Evolutionary conservation across 2,888 invertebrate genomes (phyloP).

Genomic region (Lepeophtheirus nordmannii): DNA sequence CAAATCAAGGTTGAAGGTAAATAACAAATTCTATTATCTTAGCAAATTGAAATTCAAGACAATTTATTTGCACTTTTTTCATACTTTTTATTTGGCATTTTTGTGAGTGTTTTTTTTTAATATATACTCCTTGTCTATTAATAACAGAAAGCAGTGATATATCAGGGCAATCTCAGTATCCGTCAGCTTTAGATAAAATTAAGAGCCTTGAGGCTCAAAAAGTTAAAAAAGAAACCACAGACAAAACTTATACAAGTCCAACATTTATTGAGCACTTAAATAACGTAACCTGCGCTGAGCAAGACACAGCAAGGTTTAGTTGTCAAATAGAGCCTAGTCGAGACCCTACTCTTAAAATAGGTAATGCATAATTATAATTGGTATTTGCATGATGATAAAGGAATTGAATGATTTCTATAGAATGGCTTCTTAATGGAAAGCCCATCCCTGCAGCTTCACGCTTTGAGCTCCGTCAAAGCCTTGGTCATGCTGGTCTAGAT

Average conservation of each 20-base stretch:
- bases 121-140: neutral
- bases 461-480: conserved; percentile 83
- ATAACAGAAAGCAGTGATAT: neutral
- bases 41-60: neutral
- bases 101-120: neutral
- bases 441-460: conserved; percentile 72
- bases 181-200: conserved; percentile 70
- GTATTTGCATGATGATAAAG: neutral
- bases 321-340: conserved; percentile 80
- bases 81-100: conserved; percentile 6
- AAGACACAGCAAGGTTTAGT: conserved; percentile 73
- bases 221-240: conserved; percentile 37
- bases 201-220: conserved; percentile 61
- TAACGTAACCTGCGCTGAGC: conserved; percentile 72
- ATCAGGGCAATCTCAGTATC: conserved; percentile 48
- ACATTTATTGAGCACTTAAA: conserved; percentile 79
- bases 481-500: conserved; percentile 85
- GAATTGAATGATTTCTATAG: conserved; percentile 34
- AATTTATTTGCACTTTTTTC: conserved; percentile 1
- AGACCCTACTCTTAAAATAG: conserved; percentile 70
- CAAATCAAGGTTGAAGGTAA: conserved; percentile 60
- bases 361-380: conserved; percentile 28
- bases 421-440: conserved; percentile 89
- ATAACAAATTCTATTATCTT: neutral
- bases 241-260: conserved; percentile 64